phyloP scores from a whole-genome alignment of 2,113 vertebrate species.

The Nibea coibor region DNA sequence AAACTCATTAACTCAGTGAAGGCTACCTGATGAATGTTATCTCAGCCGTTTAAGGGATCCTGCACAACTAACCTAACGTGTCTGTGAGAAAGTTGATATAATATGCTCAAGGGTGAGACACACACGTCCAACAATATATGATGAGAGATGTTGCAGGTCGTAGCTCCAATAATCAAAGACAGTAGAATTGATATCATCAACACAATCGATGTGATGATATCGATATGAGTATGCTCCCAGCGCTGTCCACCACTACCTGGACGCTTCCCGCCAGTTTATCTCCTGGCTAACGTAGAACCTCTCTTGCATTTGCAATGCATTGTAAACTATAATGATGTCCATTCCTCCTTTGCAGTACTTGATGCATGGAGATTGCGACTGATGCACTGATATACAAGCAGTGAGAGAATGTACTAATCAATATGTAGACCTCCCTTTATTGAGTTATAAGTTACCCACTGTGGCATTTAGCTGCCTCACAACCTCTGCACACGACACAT shows the following conservation, averaged over 20 bases:
- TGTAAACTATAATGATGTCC: background rate
- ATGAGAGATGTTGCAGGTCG: background rate
- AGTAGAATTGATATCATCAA: too few relatives aligned
- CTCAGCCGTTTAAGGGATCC: background rate
- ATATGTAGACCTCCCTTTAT: background rate
- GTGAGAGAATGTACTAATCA: too few relatives aligned
- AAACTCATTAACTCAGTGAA: conserved; percentile 5
- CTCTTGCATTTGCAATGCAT: background rate
- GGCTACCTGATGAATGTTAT: conserved; percentile 1
- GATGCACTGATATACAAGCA: background rate
- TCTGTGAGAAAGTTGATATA: background rate
- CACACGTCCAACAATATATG: too few relatives aligned
- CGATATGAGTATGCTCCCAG: background rate
- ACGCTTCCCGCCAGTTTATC: background rate
- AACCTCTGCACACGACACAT: background rate
- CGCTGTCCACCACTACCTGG: too few relatives aligned
- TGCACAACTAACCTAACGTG: background rate
- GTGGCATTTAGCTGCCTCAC: background rate
- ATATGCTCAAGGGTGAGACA: background rate
- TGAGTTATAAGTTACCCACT: background rate
- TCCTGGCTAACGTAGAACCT: background rate
- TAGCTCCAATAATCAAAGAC: background rate
- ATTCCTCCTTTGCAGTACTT: too few relatives aligned
- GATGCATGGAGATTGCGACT: too few relatives aligned
- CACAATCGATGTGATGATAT: too few relatives aligned